These are phyloP conservation scores for Drosophila pallidifrons DNA, from an alignment of 1,140 invertebrate species.

Conservation along the genomic window DNA sequence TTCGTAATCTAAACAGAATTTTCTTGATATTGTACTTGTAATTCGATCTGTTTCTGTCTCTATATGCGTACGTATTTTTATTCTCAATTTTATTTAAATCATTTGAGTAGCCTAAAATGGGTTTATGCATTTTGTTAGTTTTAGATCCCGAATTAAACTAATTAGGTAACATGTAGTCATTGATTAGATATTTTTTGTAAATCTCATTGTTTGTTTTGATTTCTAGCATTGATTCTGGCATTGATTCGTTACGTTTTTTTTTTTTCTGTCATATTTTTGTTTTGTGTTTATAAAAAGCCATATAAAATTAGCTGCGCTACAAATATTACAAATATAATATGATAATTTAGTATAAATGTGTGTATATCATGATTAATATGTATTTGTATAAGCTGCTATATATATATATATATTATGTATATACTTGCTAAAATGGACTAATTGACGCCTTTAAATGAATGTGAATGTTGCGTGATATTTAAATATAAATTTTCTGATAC, in stretches of 20 bases:
- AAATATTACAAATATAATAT: conserved; percentile 62
- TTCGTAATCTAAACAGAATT: conserved; percentile 47
- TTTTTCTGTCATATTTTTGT: neutral
- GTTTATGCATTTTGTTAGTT: conserved; percentile 27
- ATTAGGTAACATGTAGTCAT: conserved; percentile 78
- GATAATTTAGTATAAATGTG: conserved; percentile 19
- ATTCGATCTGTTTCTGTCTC: conserved; percentile 6
- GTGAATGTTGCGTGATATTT: conserved; percentile 45
- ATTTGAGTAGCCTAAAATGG: conserved; percentile 45
- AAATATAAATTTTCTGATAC: conserved; percentile 31
- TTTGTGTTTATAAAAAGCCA: conserved; percentile 58
- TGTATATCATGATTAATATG: conserved; percentile 36
- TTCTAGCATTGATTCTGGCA: conserved; percentile 40
- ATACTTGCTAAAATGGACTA: conserved; percentile 67
- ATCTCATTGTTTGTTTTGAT: conserved; percentile 50
- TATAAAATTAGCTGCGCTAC: conserved; percentile 62
- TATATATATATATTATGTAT: conserved; percentile 10
- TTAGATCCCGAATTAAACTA: conserved; percentile 58
- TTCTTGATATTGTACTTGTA: conserved; percentile 46
- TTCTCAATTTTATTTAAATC: conserved; percentile 27
- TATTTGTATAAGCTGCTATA: conserved; percentile 36
- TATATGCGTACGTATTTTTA: neutral
- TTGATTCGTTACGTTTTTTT: conserved; percentile 27
- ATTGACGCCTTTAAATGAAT: conserved; percentile 66
- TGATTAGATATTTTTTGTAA: conserved; percentile 56